Percentiles rank a stretch among this genome's conserved stretches.
Conservation (phyloP, 37 sponge, comb jelly and placozoan genomes). For the Tethya wilhelma region DNA sequence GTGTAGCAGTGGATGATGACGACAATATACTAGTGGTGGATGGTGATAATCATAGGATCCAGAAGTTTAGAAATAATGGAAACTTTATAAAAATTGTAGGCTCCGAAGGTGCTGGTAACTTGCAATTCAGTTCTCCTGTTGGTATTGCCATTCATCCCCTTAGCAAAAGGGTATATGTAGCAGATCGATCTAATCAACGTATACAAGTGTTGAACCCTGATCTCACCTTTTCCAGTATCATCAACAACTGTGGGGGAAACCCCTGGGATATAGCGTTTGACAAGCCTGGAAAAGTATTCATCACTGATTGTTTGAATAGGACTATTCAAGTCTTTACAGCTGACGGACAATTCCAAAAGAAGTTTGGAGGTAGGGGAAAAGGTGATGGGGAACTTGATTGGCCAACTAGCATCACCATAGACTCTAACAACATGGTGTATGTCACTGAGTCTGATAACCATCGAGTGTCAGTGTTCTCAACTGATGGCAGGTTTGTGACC, state of each 20-base stretch:
- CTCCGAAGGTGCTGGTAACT: slow-evolving; percentile 14
- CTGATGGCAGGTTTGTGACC: slow-evolving; percentile 45
- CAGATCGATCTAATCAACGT: slow-evolving; percentile 18
- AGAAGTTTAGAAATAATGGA: slow-evolving; percentile 34
- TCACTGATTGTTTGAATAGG: slow-evolving; percentile 48
- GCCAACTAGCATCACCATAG: slow-evolving; percentile 12
- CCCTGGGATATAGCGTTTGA: slow-evolving; percentile 19
- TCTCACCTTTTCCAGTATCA: slow-evolving; percentile 16
- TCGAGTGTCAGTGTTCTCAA: slow-evolving; percentile 31
- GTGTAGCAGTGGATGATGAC: slow-evolving; percentile 3
- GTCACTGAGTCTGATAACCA: slow-evolving; percentile 16
- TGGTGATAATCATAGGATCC: slow-evolving; percentile 11
- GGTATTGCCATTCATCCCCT: slow-evolving; percentile 17
- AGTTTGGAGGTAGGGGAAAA: slow-evolving; percentile 19
- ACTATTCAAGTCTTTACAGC: slow-evolving; percentile 54
- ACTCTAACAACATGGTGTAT: slow-evolving; percentile 19
- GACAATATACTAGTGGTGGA: slow-evolving; percentile 30
- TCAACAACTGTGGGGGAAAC: slow-evolving; percentile 2
- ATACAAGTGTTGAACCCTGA: slow-evolving; percentile 41
- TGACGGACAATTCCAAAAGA: slow-evolving; percentile 22
- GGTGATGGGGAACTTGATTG: slow-evolving; percentile 22
- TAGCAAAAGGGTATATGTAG: slow-evolving; percentile 27
- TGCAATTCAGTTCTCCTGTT: slow-evolving; percentile 34
- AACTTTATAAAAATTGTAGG: slow-evolving; percentile 19
- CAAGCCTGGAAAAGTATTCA: slow-evolving; percentile 14